Evolutionary conservation across 37 sponge, comb jelly and placozoan genomes (phyloP).

Genomic region (Mnemiopsis leidyi): DNA sequence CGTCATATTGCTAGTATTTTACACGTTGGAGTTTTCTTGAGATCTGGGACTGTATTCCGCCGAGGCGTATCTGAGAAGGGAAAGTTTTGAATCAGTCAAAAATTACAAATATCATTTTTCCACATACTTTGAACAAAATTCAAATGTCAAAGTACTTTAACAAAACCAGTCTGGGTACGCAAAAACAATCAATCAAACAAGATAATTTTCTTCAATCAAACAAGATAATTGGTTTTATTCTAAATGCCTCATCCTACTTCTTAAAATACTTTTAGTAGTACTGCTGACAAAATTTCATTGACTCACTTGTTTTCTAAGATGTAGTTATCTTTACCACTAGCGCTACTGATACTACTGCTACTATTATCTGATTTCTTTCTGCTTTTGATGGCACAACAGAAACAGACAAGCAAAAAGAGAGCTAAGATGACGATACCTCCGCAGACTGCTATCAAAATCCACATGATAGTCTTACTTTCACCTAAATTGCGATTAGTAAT

Average conservation of each 20-base stretch:
- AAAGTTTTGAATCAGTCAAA: no score
- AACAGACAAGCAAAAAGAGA: not conserved
- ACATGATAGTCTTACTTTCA: not conserved
- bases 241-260: not conserved
- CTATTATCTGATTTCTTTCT: not conserved
- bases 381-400: not conserved
- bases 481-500: no score
- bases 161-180: no score
- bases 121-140: no score
- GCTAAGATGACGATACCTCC: not conserved
- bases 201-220: not conserved
- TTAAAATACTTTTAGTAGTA: not conserved
- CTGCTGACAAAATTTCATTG: not conserved
- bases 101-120: no score
- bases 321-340: not conserved
- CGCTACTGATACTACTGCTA: constrained; percentile 8
- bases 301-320: constrained; percentile 33
- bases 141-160: no score
- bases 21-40: not conserved
- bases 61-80: not conserved
- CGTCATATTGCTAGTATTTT: not conserved
- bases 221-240: no score
- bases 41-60: not conserved
- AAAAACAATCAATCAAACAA: not conserved
- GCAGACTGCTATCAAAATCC: not conserved